Percentiles rank a stretch among this genome's conserved stretches.
Conservation (phyloP, 1,140 invertebrate genomes). For the Euura saliciscinereae region DNA sequence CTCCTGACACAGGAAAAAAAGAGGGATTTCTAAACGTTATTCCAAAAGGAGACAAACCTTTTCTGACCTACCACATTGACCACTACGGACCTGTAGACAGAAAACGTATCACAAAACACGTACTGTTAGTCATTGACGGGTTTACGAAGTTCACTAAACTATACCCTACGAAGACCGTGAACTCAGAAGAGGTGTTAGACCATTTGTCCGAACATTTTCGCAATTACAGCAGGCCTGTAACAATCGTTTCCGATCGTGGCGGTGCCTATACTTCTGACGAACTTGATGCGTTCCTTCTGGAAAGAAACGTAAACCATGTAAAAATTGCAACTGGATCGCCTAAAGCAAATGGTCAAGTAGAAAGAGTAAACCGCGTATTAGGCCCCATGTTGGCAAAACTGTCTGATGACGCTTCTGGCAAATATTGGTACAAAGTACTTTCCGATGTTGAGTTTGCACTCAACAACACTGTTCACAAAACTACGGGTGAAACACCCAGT, state of each 20-base stretch:
- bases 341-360: conserved; percentile 20
- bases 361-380: conserved; percentile 27
- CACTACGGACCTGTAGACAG: conserved; percentile 26
- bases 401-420: conserved; percentile 11
- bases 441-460: conserved; percentile 31
- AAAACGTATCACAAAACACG: conserved; percentile 27
- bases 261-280: conserved; percentile 24
- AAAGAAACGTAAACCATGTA: conserved; percentile 22
- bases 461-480: conserved; percentile 32
- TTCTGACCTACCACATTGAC: conserved; percentile 29
- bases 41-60: conserved; percentile 23
- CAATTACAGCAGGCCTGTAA: conserved; percentile 23
- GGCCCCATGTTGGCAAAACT: conserved; percentile 31
- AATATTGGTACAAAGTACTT: conserved; percentile 29
- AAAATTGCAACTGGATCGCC: conserved; percentile 21
- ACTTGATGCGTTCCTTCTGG: conserved; percentile 23
- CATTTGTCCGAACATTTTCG: conserved; percentile 17
- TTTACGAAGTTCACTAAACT: conserved; percentile 36
- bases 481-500: conserved; percentile 24
- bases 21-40: conserved; percentile 26
- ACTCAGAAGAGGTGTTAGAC: conserved; percentile 20
- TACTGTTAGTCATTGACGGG: conserved; percentile 37
- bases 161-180: conserved; percentile 20
- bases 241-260: conserved; percentile 27
- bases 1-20: conserved; percentile 21